phyloP scores from a whole-genome alignment of 2,797 vertebrate species.

The Pangasius macronema region DNA sequence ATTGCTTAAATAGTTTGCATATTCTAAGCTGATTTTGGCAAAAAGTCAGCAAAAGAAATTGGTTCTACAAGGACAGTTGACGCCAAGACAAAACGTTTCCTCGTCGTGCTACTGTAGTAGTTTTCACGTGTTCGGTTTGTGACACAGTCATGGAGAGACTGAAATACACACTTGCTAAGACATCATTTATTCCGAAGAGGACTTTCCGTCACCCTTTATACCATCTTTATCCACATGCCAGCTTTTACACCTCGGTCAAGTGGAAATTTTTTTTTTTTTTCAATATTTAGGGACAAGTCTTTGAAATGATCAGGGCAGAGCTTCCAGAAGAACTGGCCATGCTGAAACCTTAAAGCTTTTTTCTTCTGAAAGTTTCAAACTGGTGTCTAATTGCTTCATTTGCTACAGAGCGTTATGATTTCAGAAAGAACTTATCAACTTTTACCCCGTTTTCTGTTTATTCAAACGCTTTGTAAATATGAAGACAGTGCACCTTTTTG shows the following conservation, averaged over 20 bases:
- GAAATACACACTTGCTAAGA: not conserved
- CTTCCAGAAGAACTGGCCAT: not conserved
- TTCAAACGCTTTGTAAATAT: too few species aligned
- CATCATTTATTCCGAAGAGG: conserved; percentile 22
- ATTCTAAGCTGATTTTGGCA: not conserved
- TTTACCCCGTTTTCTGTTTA: not conserved
- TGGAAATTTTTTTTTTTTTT: not conserved
- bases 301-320: not conserved
- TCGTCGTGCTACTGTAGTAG: too few species aligned
- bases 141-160: conserved; percentile 4
- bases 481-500: too few species aligned
- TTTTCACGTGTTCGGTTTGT: too few species aligned
- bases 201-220: conserved; percentile 14
- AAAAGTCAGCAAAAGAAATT: not conserved
- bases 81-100: too few species aligned
- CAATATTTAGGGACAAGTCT: not conserved
- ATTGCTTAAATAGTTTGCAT: not conserved
- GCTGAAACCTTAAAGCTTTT: not conserved
- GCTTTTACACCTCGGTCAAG: conserved; percentile 5
- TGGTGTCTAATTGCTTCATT: not conserved
- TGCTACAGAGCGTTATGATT: not conserved
- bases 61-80: too few species aligned
- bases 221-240: conserved; percentile 6
- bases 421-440: not conserved
- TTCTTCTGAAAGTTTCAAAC: not conserved